Evolutionary conservation across 2,888 invertebrate species (phyloP).

Genomic region (Diabrotica balteata): DNA sequence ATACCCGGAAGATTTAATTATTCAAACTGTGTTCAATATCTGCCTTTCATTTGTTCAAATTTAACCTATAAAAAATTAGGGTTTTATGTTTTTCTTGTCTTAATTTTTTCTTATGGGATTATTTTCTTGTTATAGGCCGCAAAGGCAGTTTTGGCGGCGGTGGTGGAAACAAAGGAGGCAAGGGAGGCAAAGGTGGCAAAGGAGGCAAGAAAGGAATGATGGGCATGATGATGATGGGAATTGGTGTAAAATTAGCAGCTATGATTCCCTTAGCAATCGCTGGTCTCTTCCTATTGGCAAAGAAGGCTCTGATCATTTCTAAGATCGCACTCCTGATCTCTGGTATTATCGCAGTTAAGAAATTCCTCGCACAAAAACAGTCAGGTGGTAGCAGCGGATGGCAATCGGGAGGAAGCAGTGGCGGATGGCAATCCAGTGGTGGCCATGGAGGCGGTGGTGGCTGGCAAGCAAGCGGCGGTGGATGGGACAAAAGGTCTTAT

Average conservation of each 20-base stretch:
- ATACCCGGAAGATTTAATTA: too few species aligned
- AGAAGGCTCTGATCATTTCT: conserved; percentile 80
- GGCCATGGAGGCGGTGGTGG: conserved; percentile 49
- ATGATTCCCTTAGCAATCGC: conserved; percentile 82
- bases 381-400: conserved; percentile 60
- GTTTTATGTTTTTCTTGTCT: too few species aligned
- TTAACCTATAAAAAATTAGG: neutral
- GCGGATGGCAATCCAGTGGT: conserved; percentile 61
- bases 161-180: neutral
- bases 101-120: too few species aligned
- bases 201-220: conserved; percentile 83
- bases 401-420: conserved; percentile 47
- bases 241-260: conserved; percentile 83
- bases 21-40: too few species aligned
- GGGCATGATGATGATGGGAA: conserved; percentile 90
- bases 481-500: conserved; percentile 77
- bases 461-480: conserved; percentile 60
- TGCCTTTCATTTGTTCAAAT: too few species aligned
- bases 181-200: conserved; percentile 63
- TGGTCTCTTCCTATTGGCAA: conserved; percentile 80
- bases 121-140: conserved; percentile 38
- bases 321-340: conserved; percentile 83
- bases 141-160: conserved; percentile 1
- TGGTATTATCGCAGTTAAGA: conserved; percentile 83
- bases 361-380: conserved; percentile 75